Conservation (phyloP, 2,888 invertebrate genomes). For the Frankliniella fusca region DNA sequence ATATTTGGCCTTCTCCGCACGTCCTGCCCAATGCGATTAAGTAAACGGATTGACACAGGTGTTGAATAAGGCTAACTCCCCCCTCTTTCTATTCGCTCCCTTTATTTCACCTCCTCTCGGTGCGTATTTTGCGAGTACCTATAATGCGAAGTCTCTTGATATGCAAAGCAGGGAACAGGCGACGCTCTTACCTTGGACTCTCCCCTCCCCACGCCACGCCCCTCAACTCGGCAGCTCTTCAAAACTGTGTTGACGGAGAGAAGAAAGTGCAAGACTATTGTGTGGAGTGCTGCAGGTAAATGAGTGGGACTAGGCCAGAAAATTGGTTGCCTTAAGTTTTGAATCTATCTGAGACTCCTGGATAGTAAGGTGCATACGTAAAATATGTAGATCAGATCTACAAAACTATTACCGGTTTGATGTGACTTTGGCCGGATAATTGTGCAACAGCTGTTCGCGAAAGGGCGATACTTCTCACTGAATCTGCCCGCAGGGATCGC, state of each 20-base stretch:
- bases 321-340: too few species aligned
- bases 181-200: background rate
- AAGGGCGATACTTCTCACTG: too few species aligned
- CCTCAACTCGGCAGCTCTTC: background rate
- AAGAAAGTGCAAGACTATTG: background rate
- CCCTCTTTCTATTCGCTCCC: background rate
- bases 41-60: background rate
- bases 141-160: slow-evolving; percentile 6
- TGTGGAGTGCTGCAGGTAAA: too few species aligned
- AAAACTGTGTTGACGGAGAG: background rate
- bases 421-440: too few species aligned
- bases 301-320: too few species aligned
- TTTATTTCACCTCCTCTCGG: background rate
- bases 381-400: too few species aligned
- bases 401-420: too few species aligned
- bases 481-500: too few species aligned
- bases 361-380: too few species aligned
- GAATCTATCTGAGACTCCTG: too few species aligned
- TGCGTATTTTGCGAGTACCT: slow-evolving; percentile 3
- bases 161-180: slow-evolving; percentile 17
- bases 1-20: background rate
- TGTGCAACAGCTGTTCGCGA: too few species aligned
- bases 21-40: background rate
- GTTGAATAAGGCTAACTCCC: background rate
- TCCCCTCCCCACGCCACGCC: background rate